phyloP scores from a whole-genome alignment of 1,140 invertebrate genomes.

The Cylas formicarius region DNA sequence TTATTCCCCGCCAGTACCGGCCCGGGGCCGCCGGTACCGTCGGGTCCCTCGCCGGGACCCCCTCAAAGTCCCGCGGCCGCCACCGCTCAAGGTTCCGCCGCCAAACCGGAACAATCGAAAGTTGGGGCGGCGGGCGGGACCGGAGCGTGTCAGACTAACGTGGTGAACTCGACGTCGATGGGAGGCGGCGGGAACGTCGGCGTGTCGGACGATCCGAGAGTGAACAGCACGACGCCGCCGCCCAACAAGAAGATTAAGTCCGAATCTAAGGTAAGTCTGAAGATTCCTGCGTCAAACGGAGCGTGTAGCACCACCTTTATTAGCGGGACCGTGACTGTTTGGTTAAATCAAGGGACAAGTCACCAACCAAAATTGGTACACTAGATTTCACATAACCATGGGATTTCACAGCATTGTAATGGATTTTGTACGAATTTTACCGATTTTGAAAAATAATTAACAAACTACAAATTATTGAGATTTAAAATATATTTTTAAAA shows the following conservation, averaged over 20 bases:
- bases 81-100: slow-evolving; percentile 44
- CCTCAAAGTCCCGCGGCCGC: slow-evolving; percentile 48
- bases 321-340: no score
- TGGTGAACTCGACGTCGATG: slow-evolving; percentile 40
- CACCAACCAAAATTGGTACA: no score
- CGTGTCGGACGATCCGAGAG: slow-evolving; percentile 25
- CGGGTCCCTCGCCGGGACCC: slow-evolving; percentile 40
- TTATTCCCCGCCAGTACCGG: slow-evolving; percentile 45
- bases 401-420: no score
- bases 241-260: slow-evolving; percentile 59
- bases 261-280: slow-evolving; percentile 55
- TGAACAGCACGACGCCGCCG: slow-evolving; percentile 47
- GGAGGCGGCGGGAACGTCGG: slow-evolving; percentile 47
- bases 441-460: no score
- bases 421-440: no score
- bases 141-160: no score
- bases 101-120: slow-evolving; percentile 48
- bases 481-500: no score
- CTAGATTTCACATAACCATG: no score
- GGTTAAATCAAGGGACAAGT: no score
- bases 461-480: no score
- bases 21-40: slow-evolving; percentile 42
- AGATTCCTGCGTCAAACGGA: no score
- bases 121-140: slow-evolving; percentile 41
- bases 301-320: no score